Evolutionary conservation across 2,888 invertebrate genomes (phyloP), one percentile per base, ranked within the genome.

Genomic region (Plebejus argus): DNA sequence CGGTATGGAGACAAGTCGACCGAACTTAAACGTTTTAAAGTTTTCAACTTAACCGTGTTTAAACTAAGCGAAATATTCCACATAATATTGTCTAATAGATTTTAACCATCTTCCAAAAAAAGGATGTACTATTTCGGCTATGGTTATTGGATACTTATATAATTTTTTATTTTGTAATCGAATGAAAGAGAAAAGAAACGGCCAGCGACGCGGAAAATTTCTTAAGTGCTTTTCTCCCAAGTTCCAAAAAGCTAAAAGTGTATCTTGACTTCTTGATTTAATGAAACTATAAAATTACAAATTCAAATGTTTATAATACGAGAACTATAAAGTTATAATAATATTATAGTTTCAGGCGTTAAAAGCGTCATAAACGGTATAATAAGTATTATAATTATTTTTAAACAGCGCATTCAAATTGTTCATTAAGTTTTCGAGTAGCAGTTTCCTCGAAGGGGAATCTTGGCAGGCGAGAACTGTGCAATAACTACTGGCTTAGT

Each of bases 361-460:
- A 53, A 74, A 74, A 74, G 49, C 53, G 1, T 6, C 20, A 15
- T 72, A 56, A 77, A 58, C 56, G 71, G 20, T 33, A 39, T 71
- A 71, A 72, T 35, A 71, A 58, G 77, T 71, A 71, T 58, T 71
- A 71, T 58, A 77, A 77, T 56, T 45, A 71, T 35, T n/a, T n/a
- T n/a, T n/a, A n/a, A n/a, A 80, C 80, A 81, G 83, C 83, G 82
- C 81, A 79, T 79, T 81, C 77, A 80, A 80, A 83, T 83, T 86
- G 85, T 88, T 90, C 89, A 90, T 91, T 89, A 90, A 90, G 90
- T 87, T 90, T 89, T 87, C 88, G 89, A 90, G 87, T 88, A 86
- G 84, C 86, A 84, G 85, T 89, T 89, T 83, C 82, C 79, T 77
- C 80, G 82, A 81, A 80, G 81, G 84, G 81, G 83, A 84, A 84